Conservation (phyloP, 1,140 invertebrate species). For the Brevipalpus yothersi region DNA sequence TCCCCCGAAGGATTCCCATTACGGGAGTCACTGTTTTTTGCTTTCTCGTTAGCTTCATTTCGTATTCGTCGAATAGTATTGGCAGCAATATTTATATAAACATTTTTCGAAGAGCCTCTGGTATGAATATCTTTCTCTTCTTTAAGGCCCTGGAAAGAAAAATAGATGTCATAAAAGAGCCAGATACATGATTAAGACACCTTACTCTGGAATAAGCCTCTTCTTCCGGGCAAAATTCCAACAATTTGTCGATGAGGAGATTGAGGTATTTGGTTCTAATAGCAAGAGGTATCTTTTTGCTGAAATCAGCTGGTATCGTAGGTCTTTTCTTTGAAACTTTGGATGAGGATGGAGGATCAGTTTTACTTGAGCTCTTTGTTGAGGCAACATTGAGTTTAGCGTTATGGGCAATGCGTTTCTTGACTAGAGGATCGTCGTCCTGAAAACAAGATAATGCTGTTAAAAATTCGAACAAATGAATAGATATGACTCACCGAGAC, state of each 20-base stretch:
- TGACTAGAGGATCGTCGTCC: slow-evolving; percentile 1
- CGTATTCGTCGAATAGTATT: slow-evolving; percentile 40
- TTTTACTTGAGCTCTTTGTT: background rate
- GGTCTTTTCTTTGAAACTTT: slow-evolving; percentile 32
- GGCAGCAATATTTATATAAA: slow-evolving; percentile 61
- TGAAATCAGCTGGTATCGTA: slow-evolving; percentile 31
- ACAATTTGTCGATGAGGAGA: slow-evolving; percentile 57
- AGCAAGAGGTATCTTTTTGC: slow-evolving; percentile 55
- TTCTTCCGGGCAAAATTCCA: slow-evolving; percentile 41
- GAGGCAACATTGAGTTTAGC: slow-evolving; percentile 9
- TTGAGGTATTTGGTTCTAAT: slow-evolving; percentile 60
- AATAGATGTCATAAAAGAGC: background rate
- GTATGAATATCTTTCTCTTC: slow-evolving; percentile 53
- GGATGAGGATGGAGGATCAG: slow-evolving; percentile 28
- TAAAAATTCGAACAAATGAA: background rate
- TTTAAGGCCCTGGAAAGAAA: slow-evolving; percentile 16
- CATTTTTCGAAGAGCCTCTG: slow-evolving; percentile 43
- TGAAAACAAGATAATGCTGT: background rate
- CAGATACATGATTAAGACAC: background rate
- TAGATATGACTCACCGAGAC: background rate
- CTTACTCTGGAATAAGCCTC: slow-evolving; percentile 41
- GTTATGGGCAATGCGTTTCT: slow-evolving; percentile 16
- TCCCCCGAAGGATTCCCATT: too few species aligned
- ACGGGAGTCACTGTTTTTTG: background rate
- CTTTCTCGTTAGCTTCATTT: slow-evolving; percentile 11